phyloP scores from a whole-genome alignment of 2,888 invertebrate species.

The Oasisia sp. region DNA sequence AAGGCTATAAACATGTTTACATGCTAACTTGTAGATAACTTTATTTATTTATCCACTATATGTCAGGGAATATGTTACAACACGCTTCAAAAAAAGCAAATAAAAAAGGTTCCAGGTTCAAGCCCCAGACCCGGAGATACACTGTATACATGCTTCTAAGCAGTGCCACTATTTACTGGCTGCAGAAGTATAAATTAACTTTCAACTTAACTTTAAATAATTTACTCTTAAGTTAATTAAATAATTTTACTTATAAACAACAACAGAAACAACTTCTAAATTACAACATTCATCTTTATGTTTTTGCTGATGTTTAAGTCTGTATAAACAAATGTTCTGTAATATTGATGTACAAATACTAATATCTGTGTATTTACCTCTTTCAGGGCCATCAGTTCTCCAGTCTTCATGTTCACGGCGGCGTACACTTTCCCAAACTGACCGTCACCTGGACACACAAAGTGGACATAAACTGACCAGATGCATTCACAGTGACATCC shows the following conservation, averaged over 20 bases:
- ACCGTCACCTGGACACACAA: slow-evolving; percentile 77
- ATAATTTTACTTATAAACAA: neutral
- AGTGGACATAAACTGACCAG: neutral
- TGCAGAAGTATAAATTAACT: no score
- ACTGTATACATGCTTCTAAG: no score
- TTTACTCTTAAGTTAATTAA: neutral
- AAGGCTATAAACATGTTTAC: no score
- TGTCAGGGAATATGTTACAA: no score
- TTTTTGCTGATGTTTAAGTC: neutral
- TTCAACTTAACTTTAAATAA: no score
- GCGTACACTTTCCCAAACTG: slow-evolving; percentile 95
- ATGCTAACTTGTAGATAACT: no score
- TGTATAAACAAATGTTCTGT: no score
- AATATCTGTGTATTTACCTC: slow-evolving; percentile 68
- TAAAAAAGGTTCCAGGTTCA: no score
- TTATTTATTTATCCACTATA: no score
- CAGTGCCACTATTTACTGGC: no score
- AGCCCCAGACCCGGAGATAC: no score
- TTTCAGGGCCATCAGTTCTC: slow-evolving; percentile 95
- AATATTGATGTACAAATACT: neutral
- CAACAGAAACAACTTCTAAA: neutral
- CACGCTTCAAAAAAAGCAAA: no score
- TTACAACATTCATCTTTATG: neutral
- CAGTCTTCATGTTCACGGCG: slow-evolving; percentile 90
- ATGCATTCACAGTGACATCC: neutral